Evolutionary conservation across 2,888 invertebrate genomes (phyloP).

Genomic region (Hemaris fuciformis): DNA sequence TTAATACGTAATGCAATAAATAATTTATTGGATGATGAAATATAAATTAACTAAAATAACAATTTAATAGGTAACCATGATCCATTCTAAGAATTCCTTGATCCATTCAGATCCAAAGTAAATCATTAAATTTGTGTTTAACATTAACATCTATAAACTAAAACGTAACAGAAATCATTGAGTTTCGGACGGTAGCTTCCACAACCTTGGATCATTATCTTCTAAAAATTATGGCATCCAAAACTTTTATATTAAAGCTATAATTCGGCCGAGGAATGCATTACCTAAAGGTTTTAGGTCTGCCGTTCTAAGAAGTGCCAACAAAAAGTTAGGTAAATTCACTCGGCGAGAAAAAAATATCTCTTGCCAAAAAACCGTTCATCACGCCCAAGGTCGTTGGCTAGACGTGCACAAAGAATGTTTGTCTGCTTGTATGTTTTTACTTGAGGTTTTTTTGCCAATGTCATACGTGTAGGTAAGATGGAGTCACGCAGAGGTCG

Average conservation of each 20-base stretch:
- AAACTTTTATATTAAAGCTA: conserved; percentile 57
- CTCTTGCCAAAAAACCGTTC: conserved; percentile 68
- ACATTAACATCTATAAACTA: not conserved
- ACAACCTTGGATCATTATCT: conserved; percentile 60
- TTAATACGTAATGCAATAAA: no score
- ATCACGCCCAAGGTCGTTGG: conserved; percentile 72
- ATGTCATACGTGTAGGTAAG: conserved; percentile 71
- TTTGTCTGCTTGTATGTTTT: conserved; percentile 70
- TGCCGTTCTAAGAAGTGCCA: conserved; percentile 64
- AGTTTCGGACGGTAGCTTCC: conserved; percentile 12
- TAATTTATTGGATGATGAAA: no score
- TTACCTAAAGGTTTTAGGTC: conserved; percentile 63
- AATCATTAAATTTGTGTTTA: no score
- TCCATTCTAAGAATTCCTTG: no score
- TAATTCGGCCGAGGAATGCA: conserved; percentile 63
- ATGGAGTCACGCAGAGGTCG: conserved; percentile 73
- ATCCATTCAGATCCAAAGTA: no score
- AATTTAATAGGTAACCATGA: no score
- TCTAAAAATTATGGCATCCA: conserved; percentile 70
- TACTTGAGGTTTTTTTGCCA: conserved; percentile 67
- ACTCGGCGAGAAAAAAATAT: conserved; percentile 68
- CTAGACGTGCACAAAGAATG: conserved; percentile 78
- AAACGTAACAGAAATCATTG: not conserved
- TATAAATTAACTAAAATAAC: no score
- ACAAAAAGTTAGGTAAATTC: conserved; percentile 79